Evolutionary conservation across 92 coral and sea anemone genomes (phyloP), one percentile per base, ranked within the genome.

Genomic region (Diadumene lineata): DNA sequence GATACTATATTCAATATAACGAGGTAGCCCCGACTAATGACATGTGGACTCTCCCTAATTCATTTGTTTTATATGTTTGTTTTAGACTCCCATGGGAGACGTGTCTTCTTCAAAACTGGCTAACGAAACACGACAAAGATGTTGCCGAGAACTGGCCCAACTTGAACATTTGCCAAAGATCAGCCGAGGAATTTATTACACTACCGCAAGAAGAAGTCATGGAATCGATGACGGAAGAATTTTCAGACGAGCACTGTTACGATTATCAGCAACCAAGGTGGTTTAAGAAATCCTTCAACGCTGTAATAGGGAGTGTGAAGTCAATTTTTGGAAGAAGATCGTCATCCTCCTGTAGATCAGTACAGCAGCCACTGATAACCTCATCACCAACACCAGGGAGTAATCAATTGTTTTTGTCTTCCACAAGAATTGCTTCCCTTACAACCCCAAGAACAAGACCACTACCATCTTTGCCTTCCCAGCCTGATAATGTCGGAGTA

Each of bases 41-140:
- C 21, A 15, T 53, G 19, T 4, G 24, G 10, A 53, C 10, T 16
- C 2, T 13, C 10, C 24, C 3, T 53, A 4, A 2, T 21, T 13
- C 4, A 53, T 9, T 13, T 4, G 3, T 53, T 13, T 21, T 21
- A 3, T 13, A 6, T 53, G 24, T 23, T 21, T 53, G 58, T n/a
- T n/a, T n/a, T 25, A 58, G 64, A 58, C 1, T 11, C 22, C 64
- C 64, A 58, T 58, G 64, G 64, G 64, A 58, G 26, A 23, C 64
- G 7, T 22, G 30, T 22, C 2, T 58, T 22, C 64, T 58, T 25
- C 64, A 58, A 26, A 58, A 58, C 31, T 58, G 64, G 64, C 64
- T 58, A 23, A 22, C 2, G 26, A 58, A 25, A 17, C 64, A 58
- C 31, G 29, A 11, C 23, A 13, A 38, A 38, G 48, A 38, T 38